Evolutionary conservation across 2,113 vertebrate genomes (phyloP).

Genomic region (Pedionomus torquatus): DNA sequence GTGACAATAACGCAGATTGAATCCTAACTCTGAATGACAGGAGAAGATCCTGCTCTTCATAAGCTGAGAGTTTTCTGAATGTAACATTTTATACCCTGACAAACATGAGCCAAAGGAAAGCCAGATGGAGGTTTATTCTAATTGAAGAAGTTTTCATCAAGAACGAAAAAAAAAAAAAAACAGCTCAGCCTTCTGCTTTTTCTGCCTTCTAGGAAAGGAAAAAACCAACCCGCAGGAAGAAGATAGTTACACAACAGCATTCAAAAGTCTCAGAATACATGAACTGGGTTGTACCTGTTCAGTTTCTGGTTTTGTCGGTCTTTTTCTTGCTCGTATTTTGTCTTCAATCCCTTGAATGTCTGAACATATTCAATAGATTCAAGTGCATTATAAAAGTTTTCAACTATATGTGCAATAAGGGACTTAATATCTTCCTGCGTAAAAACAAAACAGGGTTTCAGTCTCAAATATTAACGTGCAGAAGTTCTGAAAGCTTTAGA

Average conservation of each 20-base stretch:
- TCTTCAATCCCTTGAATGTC: conserved; percentile 97
- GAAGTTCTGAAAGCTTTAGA: background rate
- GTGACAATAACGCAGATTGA: background rate
- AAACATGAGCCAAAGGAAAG: background rate
- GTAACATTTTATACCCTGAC: background rate
- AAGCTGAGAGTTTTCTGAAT: background rate
- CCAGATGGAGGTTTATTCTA: background rate
- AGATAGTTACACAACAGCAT: no score
- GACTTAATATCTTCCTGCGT: conserved; percentile 96
- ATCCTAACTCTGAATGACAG: background rate
- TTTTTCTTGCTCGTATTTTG: conserved; percentile 96
- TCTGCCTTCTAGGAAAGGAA: background rate
- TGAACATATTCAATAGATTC: conserved; percentile 98
- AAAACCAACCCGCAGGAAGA: background rate
- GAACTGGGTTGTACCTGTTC: conserved; percentile 81
- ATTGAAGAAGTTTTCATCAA: background rate
- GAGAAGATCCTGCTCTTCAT: background rate
- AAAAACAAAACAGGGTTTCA: conserved; percentile 50
- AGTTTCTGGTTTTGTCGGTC: conserved; percentile 93
- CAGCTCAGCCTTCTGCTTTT: background rate
- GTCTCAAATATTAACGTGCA: background rate
- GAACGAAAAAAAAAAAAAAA: background rate
- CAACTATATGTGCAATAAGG: conserved; percentile 97
- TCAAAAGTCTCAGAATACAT: background rate
- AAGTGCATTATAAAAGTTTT: conserved; percentile 98